Evolutionary conservation across 2,888 invertebrate species (phyloP), one percentile per base, ranked within the genome.

Genomic region (Frankliniella intonsa): DNA sequence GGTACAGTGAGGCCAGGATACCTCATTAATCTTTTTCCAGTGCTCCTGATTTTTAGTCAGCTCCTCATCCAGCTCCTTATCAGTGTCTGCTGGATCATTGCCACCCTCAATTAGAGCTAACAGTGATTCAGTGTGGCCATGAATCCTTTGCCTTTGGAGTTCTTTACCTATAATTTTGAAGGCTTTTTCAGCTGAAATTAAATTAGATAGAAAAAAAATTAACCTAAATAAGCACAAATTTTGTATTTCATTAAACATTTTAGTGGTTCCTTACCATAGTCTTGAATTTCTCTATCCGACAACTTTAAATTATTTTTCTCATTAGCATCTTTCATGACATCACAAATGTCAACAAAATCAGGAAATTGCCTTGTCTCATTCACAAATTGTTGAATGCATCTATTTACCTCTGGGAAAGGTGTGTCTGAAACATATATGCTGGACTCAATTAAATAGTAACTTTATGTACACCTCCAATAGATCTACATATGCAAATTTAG

Each of bases 351-450:
- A 81, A 79, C 80, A 80, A 51, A 83, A 79, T 83, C 83, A 10
- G 83, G 83, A 81, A 83, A 82, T 50, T 81, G 80, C 10, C 81
- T 80, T 12, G 80, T 82, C 79, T 81, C 81, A 80, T 83, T 83
- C 7, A 83, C 80, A 50, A 83, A 82, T n/a, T 49, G 82, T 69
- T 83, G 82, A 14, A 83, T 80, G 27, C 83, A 82, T 17, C 50
- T 81, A 69, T 83, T 83, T 12, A 83, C 76, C 7, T 83, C 80
- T 38, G 83, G 69, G 11, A 62, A 82, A 38, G 49, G 17, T 2
- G 83, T 83, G 17, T 82, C 83, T 83, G 38, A 38, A 38, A 38
- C 5, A 5, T 38, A 14, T 19, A 19, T 12, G 9, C 14, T 11
- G 12, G 14, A 55, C 19, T 10, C 7, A 12, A 12, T 17, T 55